A percentile compares a stretch with the other conserved stretches of the same genome.
These are phyloP conservation scores for Panopea generosa DNA, from an alignment of 2,888 invertebrate species.

Conservation along the genomic window DNA sequence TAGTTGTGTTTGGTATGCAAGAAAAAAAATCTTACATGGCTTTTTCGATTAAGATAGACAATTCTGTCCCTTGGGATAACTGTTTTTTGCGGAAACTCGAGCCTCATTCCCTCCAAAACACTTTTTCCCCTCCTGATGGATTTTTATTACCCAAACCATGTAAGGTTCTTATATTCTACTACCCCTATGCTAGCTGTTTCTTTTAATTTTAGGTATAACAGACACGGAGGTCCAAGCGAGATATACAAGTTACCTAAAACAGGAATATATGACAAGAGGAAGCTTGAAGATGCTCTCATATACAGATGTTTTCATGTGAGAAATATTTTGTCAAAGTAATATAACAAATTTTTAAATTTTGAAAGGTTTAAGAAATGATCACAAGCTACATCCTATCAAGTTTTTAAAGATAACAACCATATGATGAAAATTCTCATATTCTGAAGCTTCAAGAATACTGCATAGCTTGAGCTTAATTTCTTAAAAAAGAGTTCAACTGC, in stretches of 20 bases:
- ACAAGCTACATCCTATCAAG: not conserved
- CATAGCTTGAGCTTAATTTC: no score
- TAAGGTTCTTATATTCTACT: not conserved
- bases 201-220: conserved; percentile 33
- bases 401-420: no score
- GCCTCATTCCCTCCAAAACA: no score
- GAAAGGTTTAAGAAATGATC: not conserved
- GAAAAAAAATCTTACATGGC: no score
- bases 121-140: not conserved
- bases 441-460: no score
- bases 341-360: not conserved
- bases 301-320: conserved; percentile 59
- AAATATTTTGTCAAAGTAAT: conserved; percentile 32
- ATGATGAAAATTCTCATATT: no score
- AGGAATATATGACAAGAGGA: conserved; percentile 23
- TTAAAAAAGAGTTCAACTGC: no score
- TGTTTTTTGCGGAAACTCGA: no score
- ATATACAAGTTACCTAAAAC: conserved; percentile 26
- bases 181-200: no score
- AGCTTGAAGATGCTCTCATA: conserved; percentile 68
- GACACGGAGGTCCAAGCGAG: conserved; percentile 11
- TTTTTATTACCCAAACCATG: not conserved
- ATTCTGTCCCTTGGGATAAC: no score
- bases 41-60: no score
- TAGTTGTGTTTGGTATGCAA: no score